Percentiles rank a stretch among this genome's conserved stretches.
These are phyloP conservation scores for Sminthurides aquaticus DNA, from an alignment of 2,888 invertebrate genomes.

Conservation along the genomic window DNA sequence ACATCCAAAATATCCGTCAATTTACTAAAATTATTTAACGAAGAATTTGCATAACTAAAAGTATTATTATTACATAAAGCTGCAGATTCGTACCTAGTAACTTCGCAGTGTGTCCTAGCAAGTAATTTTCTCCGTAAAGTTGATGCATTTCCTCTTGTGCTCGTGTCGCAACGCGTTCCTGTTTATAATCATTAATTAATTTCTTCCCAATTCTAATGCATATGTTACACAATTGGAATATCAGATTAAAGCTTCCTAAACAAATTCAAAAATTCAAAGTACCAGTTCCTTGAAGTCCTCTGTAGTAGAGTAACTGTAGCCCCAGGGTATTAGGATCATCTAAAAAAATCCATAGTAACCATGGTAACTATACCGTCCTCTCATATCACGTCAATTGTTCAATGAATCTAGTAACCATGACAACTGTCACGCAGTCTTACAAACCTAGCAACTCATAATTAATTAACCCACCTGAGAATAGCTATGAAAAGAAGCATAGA, in stretches of 20 bases:
- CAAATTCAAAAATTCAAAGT: too few species aligned
- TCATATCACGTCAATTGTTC: background rate
- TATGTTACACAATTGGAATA: too few species aligned
- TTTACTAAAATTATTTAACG: background rate
- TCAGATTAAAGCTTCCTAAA: too few species aligned
- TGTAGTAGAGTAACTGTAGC: slow-evolving; percentile 48
- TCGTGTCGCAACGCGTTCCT: too few species aligned
- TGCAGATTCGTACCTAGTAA: background rate
- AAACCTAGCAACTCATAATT: background rate
- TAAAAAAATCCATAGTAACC: too few species aligned
- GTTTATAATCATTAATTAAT: too few species aligned
- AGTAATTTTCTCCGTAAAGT: background rate
- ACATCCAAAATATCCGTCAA: background rate
- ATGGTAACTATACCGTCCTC: background rate
- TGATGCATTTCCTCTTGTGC: background rate
- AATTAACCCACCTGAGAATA: slow-evolving; percentile 53
- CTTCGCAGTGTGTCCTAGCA: background rate
- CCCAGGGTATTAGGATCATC: slow-evolving; percentile 57
- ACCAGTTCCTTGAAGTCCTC: slow-evolving; percentile 54
- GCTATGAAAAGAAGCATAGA: slow-evolving; percentile 58
- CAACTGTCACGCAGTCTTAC: background rate
- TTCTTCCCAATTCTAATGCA: too few species aligned
- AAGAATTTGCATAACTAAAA: background rate
- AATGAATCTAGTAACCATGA: too few species aligned
- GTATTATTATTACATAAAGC: too few species aligned